These are phyloP conservation scores for Schizopygopsis malacanthus DNA, from an alignment of 2,797 vertebrate genomes.

Conservation along the genomic window DNA sequence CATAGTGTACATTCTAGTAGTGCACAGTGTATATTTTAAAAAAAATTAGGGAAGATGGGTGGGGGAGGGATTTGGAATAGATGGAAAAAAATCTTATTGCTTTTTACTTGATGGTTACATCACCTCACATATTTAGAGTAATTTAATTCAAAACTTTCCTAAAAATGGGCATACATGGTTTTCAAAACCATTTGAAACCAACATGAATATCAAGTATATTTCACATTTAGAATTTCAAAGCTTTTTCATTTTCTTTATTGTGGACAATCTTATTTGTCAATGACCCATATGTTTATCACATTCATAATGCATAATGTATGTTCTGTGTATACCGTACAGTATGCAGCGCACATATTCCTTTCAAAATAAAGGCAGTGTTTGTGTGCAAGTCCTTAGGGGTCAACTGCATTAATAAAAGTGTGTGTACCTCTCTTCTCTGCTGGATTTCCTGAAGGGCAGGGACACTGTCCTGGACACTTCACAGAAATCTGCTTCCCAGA, in stretches of 20 bases:
- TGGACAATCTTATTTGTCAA: background rate
- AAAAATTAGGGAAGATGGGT: background rate
- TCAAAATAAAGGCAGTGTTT: constrained; percentile 13
- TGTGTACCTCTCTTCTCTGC: constrained; percentile 84
- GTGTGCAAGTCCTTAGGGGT: constrained; percentile 2
- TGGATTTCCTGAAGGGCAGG: constrained; percentile 82
- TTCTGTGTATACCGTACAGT: background rate
- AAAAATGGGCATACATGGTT: background rate
- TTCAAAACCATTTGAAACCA: background rate
- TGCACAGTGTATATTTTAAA: too few species aligned
- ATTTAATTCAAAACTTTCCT: background rate
- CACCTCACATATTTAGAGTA: background rate
- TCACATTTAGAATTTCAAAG: background rate
- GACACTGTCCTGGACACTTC: constrained; percentile 90
- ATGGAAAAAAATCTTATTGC: too few species aligned
- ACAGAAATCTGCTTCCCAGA: constrained; percentile 90
- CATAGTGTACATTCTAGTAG: background rate
- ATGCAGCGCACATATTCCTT: background rate
- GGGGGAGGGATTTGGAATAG: too few species aligned
- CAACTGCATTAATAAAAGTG: constrained; percentile 11
- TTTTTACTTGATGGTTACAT: background rate
- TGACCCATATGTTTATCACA: background rate
- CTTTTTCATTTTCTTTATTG: background rate
- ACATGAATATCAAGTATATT: background rate
- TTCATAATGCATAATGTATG: background rate